Evolutionary conservation across 2,888 invertebrate genomes (phyloP), one percentile per base, ranked within the genome.

Genomic region (Enchytraeus crypticus): DNA sequence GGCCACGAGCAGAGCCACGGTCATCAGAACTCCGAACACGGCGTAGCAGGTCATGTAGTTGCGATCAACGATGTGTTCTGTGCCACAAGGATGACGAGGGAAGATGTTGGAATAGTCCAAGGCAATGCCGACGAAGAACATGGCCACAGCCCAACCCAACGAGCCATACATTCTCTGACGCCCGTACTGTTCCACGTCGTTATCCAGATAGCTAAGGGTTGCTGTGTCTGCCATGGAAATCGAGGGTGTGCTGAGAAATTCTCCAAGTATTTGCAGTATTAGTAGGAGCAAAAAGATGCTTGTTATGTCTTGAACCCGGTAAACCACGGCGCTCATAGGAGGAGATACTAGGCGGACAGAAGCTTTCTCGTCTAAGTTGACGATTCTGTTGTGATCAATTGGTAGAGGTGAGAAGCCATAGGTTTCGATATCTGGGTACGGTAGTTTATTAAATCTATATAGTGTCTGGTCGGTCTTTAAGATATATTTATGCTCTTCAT

Each of bases 21-120:
- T 88, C 93, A 97, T 97, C 33, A 98, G 83, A 33, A 96, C 89
- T 23, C 92, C 90, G 81, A 98, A 98, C 51, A 93, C 92, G 14
- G 95, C 92, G 81, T 98, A 98, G 79, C 97, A 98, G 67, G 97
- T 91, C 38, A 92, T 93, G 81, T 98, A 98, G 81, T 98, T 98
- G 79, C 95, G 92, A 81, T 98, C 97, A 76, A 89, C 87, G 63
- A 85, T 84, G 72, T 90, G 89, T 5, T 91, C 90, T 0, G 74
- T 76, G 47, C 75, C 88, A 74, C 93, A 95, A 0, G 92, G 92
- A 80, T 92, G 92, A 71, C 89, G 85, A 29, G 92, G 89, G 80
- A 98, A 97, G 0, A 92, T 88, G 26, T 93, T 93, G 61, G 95
- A 93, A 79, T 96, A 92, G 81, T 98, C 97, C 64, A 98, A 82